Evolutionary conservation across 1,140 invertebrate genomes (phyloP).

Genomic region (Lasioglossum albipes): DNA sequence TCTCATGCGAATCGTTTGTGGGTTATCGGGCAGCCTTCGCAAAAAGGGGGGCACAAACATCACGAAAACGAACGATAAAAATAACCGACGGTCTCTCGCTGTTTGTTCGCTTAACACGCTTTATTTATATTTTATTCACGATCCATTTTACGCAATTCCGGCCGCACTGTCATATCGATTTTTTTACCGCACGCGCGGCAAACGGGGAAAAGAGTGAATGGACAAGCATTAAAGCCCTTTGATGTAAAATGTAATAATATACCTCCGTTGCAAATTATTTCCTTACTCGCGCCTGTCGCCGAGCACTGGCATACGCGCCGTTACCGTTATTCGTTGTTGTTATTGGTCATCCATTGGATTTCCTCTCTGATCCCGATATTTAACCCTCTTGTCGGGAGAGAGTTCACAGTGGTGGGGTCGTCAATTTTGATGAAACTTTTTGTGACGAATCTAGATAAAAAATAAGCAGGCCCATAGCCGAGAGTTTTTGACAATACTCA

Average conservation of each 20-base stretch:
- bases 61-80: neutral
- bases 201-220: neutral
- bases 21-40: neutral
- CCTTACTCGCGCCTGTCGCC: constrained; percentile 7
- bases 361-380: neutral
- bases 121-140: constrained; percentile 5
- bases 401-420: no score
- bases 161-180: neutral
- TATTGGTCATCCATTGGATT: neutral
- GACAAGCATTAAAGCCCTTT: constrained; percentile 6
- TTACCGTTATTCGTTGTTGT: no score
- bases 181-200: no score
- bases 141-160: neutral
- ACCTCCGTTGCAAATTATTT: constrained; percentile 1
- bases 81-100: neutral
- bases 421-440: no score
- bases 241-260: constrained; percentile 13
- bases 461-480: no score
- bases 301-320: no score
- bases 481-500: no score
- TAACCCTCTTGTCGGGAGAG: no score
- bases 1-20: neutral
- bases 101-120: no score
- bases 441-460: no score
- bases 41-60: no score